Evolutionary conservation across 2,113 vertebrate species (phyloP), one percentile per base, ranked within the genome.

Genomic region (Aegypius monachus): DNA sequence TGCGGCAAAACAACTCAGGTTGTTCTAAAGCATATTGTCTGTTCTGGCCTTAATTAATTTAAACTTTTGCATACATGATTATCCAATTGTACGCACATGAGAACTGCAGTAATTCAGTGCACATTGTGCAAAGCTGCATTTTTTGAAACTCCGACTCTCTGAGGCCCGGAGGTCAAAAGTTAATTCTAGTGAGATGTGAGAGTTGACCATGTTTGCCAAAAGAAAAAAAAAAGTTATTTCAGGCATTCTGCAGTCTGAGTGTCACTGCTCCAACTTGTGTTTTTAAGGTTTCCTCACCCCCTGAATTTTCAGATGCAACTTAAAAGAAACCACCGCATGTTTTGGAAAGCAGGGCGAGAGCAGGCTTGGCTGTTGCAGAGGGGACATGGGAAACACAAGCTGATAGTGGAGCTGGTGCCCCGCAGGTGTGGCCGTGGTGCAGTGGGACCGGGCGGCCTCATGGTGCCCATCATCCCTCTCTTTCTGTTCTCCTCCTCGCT

Each of bases 151-250:
- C 62, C 0, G 2, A 20, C 66, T 93, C 72, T 84, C 85, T 70
- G 67, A 95, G 88, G 85, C 62, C 86, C 73, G n/a, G 67, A 90
- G 92, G 93, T 96, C 95, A 94, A 86, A 96, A 93, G 95, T 96
- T 92, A 94, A 83, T 83, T 95, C 63, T 90, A 70, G 79, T 62
- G 85, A 95, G 92, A 93, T 92, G 71, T 83, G 82, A 94, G 71
- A 83, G 63, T 59, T 88, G 67, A 73, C 88, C 10, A 1, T 13
- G 26, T 90, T 87, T 93, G 93, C 96, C 81, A 93, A 90, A 92
- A 88, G 71, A 14, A 52, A 52, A 53, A 53, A 82, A 70, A 3
- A 40, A 90, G 90, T 94, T 95, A 53, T 93, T 96, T 96, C 90
- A 94, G 81, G 84, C 91, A 36, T 94, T 97, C 91, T 81, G 48